phyloP scores from a whole-genome alignment of 2,888 invertebrate species.

The Chloroclysta siterata region DNA sequence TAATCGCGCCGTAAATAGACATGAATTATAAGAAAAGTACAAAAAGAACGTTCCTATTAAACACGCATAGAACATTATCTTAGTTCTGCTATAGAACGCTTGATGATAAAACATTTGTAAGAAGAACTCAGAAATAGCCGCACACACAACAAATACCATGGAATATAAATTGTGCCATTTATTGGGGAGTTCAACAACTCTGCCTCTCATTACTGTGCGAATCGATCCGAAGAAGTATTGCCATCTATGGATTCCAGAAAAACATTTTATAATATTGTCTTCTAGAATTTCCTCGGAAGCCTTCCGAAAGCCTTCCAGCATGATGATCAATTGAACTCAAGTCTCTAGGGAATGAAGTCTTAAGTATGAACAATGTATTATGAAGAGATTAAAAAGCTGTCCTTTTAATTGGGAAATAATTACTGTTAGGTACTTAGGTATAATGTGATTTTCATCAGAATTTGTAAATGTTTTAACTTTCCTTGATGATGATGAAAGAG shows the following conservation, averaged over 20 bases:
- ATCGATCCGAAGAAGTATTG: conserved; percentile 47
- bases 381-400: too few species aligned
- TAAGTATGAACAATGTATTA: too few species aligned
- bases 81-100: conserved; percentile 32
- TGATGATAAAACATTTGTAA: conserved; percentile 39
- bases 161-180: conserved; percentile 47
- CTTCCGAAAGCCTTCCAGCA: conserved; percentile 7
- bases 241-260: conserved; percentile 42
- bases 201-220: conserved; percentile 44
- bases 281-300: conserved; percentile 28
- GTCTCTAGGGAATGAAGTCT: conserved; percentile 1
- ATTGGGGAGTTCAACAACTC: conserved; percentile 34
- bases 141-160: conserved; percentile 41
- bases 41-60: conserved; percentile 34
- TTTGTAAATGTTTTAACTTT: conserved; percentile 2
- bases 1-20: conserved; percentile 44
- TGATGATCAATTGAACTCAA: conserved; percentile 1
- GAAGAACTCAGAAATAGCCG: conserved; percentile 39
- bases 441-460: neutral
- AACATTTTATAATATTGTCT: conserved; percentile 46
- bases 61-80: conserved; percentile 32
- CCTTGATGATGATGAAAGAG: conserved; percentile 11
- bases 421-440: too few species aligned
- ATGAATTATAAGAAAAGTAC: conserved; percentile 41
- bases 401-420: too few species aligned